Base-by-base conservation (phyloP, 2,888 invertebrate species). In the Notocelia uddmanniana region DNA sequence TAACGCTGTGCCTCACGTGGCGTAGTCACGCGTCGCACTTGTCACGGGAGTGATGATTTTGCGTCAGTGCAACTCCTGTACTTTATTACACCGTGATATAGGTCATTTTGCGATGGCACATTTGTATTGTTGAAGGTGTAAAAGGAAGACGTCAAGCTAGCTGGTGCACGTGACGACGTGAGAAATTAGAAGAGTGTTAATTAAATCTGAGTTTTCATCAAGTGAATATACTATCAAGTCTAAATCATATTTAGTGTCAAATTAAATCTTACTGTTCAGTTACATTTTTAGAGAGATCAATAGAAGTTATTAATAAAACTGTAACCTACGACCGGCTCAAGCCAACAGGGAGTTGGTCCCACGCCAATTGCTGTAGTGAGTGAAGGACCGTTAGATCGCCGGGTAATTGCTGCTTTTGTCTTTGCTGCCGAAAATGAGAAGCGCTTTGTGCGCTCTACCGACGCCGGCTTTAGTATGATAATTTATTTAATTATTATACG, bases 331-430 rank as follows among this genome's bases (percentile, higher is more conserved):
- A 23, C 66, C 58, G 18, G 21, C 62, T 74, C 73, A 59, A 77
- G 71, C 68, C 73, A 62, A 74, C 73, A 74, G 73, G 57, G 69
- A 74, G 75, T 75, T 69, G 78, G 74, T 76, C 78, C 76, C 74
- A 78, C 76, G 76, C 76, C 71, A 69, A 68, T 62, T 64, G 69
- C 73, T 75, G 75, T 76, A 66, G 74, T 68, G 72, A 57, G 57
- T 69, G 74, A 75, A 73, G 77, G 76, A 83, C 83, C 81, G 83
- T 84, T 85, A 84, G 81, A 80, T 77, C 79, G n/a, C n/a, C n/a
- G 83, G 82, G 83, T 91, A 90, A 90, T 91, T 89, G 83, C 84
- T 76, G 87, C 89, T 89, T 89, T 91, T 91, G 91, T 91, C 89
- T 91, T 89, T 89, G 86, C 82, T 83, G 84, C 84, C 87, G 83